A percentile compares a stretch with the other conserved stretches of the same genome.
Conservation (phyloP, 2,113 vertebrate species). For the Serranochromis macrocephalus region DNA sequence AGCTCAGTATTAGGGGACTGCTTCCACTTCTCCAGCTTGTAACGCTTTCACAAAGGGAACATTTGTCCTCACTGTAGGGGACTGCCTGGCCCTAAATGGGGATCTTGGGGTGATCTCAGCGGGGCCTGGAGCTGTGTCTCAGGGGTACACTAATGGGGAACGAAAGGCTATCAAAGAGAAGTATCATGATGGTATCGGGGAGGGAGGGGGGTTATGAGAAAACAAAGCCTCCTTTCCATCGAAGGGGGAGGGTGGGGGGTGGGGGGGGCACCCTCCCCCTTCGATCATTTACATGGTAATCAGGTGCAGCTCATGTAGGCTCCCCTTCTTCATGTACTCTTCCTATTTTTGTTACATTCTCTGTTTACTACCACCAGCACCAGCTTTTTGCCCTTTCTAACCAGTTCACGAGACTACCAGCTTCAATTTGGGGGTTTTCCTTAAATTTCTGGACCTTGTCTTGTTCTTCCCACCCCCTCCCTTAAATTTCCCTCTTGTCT, state of each 20-base stretch:
- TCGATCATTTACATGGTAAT: conserved; percentile 74
- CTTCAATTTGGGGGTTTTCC: not conserved
- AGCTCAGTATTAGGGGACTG: conserved; percentile 47
- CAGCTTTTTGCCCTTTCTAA: not conserved
- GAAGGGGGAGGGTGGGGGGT: not conserved
- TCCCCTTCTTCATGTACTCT: conserved; percentile 62
- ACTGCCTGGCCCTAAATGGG: conserved; percentile 57
- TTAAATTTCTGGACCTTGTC: not conserved
- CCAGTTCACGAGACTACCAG: not conserved
- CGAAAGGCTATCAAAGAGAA: conserved; percentile 72
- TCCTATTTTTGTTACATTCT: conserved; percentile 31
- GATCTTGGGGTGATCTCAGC: conserved; percentile 62
- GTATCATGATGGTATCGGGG: conserved; percentile 70
- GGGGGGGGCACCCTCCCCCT: not conserved
- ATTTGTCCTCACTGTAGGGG: conserved; percentile 70
- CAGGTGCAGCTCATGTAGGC: conserved; percentile 57
- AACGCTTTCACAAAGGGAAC: conserved; percentile 62
- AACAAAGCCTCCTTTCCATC: conserved; percentile 64
- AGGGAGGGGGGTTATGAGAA: conserved; percentile 65
- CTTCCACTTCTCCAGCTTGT: conserved; percentile 64
- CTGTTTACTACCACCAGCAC: conserved; percentile 12
- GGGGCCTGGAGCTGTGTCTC: conserved; percentile 53
- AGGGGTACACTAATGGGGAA: conserved; percentile 70
- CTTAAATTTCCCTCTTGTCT: conserved; percentile 34
- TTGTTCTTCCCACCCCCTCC: not conserved